Evolutionary conservation across 2,888 invertebrate genomes (phyloP).

Genomic region (Philaethria dido): DNA sequence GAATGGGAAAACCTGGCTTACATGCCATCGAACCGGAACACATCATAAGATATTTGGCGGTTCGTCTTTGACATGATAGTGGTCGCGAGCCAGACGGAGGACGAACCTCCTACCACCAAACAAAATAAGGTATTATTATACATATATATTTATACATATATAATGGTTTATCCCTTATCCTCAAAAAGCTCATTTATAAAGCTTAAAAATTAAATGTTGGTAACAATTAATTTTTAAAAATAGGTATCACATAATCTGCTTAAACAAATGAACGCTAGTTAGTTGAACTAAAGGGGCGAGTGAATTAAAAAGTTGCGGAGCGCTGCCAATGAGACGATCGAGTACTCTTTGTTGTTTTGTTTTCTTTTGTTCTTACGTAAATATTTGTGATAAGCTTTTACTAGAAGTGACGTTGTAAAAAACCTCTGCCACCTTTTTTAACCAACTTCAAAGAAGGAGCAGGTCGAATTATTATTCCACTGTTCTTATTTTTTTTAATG

Average conservation of each 20-base stretch:
- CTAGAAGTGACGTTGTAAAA: background rate
- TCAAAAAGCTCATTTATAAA: background rate
- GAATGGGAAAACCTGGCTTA: no score
- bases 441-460: no score
- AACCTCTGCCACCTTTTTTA: background rate
- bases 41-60: no score
- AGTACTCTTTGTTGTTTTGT: slow-evolving; percentile 1
- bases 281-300: slow-evolving; percentile 2
- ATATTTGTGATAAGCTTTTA: background rate
- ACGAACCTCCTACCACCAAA: no score
- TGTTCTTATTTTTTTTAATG: no score
- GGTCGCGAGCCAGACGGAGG: no score
- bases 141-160: no score
- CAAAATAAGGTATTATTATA: no score
- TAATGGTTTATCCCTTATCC: background rate
- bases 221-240: no score
- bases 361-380: background rate
- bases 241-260: slow-evolving; percentile 8
- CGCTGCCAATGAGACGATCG: slow-evolving; percentile 5
- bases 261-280: slow-evolving; percentile 13
- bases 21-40: no score
- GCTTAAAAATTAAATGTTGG: background rate
- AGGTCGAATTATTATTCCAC: no score
- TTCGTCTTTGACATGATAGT: no score
- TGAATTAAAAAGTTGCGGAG: slow-evolving; percentile 10